Evolutionary conservation across 2,888 invertebrate species (phyloP), one percentile per base, ranked within the genome.

Genomic region (Drosophila niveifrons): DNA sequence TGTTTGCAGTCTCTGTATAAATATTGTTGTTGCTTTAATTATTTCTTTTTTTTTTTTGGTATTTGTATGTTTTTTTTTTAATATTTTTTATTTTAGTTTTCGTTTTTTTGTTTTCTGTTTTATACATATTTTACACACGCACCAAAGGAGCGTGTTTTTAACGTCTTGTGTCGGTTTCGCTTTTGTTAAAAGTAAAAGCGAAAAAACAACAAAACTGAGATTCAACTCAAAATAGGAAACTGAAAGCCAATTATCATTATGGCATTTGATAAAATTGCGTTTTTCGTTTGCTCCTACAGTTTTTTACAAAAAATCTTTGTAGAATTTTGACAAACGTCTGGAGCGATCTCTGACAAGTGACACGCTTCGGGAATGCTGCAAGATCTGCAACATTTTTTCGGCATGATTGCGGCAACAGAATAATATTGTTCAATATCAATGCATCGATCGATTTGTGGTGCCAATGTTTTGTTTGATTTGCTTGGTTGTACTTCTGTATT

Each of bases 1-100:
- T 91, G 90, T 91, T 92, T 92, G 92, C 92, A 92, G 92, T 92
- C 92, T 92, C 91, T 91, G 89, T 91, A 91, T 90, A 91, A 89
- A 90, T 89, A 88, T 85, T 82, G 75, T 83, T 85, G 79, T 84
- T 79, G 77, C 75, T 78, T 77, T 75, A 75, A 65, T 74, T 66
- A 84, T 77, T 76, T 82, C 75, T 75, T 77, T 76, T 82, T 76
- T 75, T 80, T 55, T 64, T 76, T 70, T 82, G 71, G 63, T 46
- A 46, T 43, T 56, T 71, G 17, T 69, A 76, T 68, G 61, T 52
- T 48, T 66, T 80, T 57, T 59, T 63, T 66, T 46, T 46, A 69
- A 43, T 51, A 13, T 53, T 53, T 64, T 64, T 64, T 31, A 15
- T 55, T 51, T 58, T 66, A 62, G 78, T 39, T 67, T 29, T 36